A percentile compares a stretch with the other conserved stretches of the same genome.
Conservation (phyloP, 2,113 vertebrate species). For the Aphelocoma coerulescens region DNA sequence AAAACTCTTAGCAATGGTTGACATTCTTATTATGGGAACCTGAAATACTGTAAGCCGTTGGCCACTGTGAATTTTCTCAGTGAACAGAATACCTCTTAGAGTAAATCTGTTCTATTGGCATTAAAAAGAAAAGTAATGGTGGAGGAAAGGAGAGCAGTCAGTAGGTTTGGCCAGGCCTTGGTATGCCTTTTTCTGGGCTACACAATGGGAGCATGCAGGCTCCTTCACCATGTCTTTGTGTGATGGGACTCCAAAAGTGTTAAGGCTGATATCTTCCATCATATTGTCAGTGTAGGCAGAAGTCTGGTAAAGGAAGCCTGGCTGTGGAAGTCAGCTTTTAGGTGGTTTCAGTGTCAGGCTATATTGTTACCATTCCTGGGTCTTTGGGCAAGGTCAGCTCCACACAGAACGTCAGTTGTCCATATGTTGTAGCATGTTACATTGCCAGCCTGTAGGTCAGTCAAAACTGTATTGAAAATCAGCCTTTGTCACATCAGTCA, state of each 20-base stretch:
- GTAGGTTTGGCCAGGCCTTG: not conserved
- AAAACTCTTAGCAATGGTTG: not conserved
- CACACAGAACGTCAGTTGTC: not conserved
- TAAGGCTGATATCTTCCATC: not conserved
- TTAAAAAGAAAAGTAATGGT: not conserved
- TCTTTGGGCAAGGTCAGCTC: not conserved
- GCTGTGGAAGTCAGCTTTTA: not conserved
- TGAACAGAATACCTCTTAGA: not conserved
- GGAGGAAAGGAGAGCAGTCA: not conserved
- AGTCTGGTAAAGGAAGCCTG: not conserved
- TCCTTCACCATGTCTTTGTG: not conserved
- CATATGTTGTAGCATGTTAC: not conserved
- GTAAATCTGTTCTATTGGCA: not conserved
- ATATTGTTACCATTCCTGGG: not conserved
- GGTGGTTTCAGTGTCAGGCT: not conserved
- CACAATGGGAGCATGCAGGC: not conserved
- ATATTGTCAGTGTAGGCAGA: not conserved
- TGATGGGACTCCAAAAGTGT: not conserved
- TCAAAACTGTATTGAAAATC: not conserved
- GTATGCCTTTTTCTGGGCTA: not conserved
- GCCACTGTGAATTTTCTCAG: not conserved
- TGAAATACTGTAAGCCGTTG: not conserved
- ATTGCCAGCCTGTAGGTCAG: not conserved
- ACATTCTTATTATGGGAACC: not conserved
- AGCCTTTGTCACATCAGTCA: rapidly evolving